Conservation (phyloP, 2,113 vertebrate genomes). For the Tachysurus fulvidraco region DNA sequence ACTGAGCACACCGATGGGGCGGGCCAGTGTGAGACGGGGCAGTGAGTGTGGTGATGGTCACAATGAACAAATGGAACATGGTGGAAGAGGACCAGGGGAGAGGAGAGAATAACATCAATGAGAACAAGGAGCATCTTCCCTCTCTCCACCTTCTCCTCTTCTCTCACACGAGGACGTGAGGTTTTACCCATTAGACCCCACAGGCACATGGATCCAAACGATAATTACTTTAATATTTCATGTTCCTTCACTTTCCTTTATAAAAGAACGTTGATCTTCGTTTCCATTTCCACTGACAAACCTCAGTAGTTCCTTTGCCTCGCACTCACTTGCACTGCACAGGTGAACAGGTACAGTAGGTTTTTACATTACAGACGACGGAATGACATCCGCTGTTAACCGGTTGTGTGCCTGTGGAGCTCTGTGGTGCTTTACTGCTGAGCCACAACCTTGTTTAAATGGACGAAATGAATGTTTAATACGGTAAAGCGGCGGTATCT, state of each 20-base stretch:
- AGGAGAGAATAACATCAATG: no score
- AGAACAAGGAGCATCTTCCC: no score
- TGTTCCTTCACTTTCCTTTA: neutral
- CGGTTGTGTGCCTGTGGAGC: neutral
- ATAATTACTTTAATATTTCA: no score
- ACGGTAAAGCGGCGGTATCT: neutral
- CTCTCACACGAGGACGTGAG: no score
- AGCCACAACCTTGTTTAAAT: neutral
- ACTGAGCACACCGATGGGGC: neutral
- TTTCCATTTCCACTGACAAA: neutral
- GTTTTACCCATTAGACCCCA: no score
- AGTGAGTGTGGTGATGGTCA: no score
- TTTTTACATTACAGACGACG: neutral
- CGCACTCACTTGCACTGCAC: neutral
- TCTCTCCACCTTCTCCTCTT: no score
- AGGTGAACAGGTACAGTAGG: no score
- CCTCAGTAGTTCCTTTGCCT: no score
- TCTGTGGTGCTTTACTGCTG: neutral
- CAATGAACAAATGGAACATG: neutral
- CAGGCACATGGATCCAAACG: no score
- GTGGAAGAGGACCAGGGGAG: no score
- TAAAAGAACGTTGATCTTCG: neutral
- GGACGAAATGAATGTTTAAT: neutral
- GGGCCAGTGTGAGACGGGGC: no score
- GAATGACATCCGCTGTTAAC: neutral